Percentiles rank a stretch among this genome's conserved stretches.
Evolutionary conservation across 2,113 vertebrate species (phyloP).

Genomic region (Elachura formosa): DNA sequence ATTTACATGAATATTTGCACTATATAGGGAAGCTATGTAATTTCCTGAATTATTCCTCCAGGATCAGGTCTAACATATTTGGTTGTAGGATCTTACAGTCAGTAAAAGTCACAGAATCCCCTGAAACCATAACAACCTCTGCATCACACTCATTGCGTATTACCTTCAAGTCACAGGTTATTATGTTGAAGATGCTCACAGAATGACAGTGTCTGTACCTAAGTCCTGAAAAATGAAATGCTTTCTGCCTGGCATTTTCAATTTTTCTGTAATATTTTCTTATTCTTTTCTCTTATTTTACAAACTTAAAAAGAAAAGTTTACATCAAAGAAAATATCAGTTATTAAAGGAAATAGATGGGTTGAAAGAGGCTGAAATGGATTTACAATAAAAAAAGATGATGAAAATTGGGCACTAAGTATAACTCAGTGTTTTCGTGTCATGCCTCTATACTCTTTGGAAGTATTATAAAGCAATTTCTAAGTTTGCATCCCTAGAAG

Average conservation of each 20-base stretch:
- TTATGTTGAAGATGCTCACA: background rate
- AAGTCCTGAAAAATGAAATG: background rate
- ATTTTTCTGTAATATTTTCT: background rate
- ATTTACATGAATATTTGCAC: background rate
- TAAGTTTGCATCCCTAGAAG: background rate
- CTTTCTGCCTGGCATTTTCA: background rate
- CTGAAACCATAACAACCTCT: slow-evolving; percentile 12
- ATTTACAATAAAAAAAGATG: background rate
- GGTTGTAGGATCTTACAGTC: background rate
- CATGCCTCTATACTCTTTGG: background rate
- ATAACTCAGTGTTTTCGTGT: background rate
- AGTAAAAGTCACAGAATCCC: background rate
- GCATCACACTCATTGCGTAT: background rate
- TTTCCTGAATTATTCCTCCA: background rate
- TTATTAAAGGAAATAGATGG: background rate
- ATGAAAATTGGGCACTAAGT: background rate
- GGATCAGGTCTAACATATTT: background rate
- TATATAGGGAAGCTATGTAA: background rate
- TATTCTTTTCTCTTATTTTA: background rate
- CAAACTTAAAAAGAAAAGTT: background rate
- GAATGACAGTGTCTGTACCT: background rate
- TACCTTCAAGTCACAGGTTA: background rate
- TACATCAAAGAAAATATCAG: background rate
- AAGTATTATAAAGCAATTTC: background rate
- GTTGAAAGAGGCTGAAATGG: background rate